These are phyloP conservation scores for Rachycentron canadum DNA, from an alignment of 2,797 vertebrate species.

Conservation along the genomic window DNA sequence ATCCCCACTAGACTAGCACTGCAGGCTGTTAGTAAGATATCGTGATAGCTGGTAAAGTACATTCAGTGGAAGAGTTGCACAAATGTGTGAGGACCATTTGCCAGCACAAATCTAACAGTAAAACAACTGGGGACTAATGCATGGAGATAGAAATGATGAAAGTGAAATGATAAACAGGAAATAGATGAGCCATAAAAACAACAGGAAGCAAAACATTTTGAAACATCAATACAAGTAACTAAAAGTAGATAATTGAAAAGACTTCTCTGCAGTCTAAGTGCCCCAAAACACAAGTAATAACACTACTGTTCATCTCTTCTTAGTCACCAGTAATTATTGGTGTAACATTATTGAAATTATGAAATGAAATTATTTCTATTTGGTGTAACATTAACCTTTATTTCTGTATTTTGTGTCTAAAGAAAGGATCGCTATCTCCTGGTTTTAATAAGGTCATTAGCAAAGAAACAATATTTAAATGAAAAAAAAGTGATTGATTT, in stretches of 20 bases:
- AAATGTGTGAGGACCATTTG: slow-evolving; percentile 22
- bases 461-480: neutral
- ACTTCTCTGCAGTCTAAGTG: too few relatives aligned
- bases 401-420: neutral
- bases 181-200: neutral
- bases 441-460: neutral
- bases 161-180: neutral
- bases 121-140: neutral
- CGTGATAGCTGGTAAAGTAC: slow-evolving; percentile 17
- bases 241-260: too few relatives aligned
- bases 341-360: too few relatives aligned
- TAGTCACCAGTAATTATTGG: too few relatives aligned
- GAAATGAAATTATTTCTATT: neutral
- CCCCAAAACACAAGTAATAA: too few relatives aligned
- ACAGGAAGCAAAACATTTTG: neutral
- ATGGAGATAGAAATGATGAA: neutral
- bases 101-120: neutral
- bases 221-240: neutral
- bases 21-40: slow-evolving; percentile 24
- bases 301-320: too few relatives aligned
- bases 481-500: too few relatives aligned
- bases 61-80: slow-evolving; percentile 29
- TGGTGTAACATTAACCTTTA: neutral
- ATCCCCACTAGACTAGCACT: slow-evolving; percentile 25
- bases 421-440: too few relatives aligned